A percentile compares a stretch with the other conserved stretches of the same genome.
These are phyloP conservation scores for Drosophila mulleri DNA, from an alignment of 2,888 invertebrate species.

Conservation along the genomic window DNA sequence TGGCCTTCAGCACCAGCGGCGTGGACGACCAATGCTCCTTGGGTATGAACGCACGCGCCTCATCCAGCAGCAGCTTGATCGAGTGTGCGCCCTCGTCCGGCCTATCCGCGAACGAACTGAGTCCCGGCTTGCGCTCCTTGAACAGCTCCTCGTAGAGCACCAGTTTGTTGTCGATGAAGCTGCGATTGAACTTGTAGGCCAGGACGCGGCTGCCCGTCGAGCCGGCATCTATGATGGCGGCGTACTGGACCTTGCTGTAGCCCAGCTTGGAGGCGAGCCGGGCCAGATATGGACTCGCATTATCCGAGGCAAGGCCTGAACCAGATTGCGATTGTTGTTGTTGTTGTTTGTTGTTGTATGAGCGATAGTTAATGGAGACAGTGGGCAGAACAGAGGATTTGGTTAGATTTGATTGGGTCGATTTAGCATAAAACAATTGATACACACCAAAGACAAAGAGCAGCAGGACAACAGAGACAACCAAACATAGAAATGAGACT, in stretches of 20 bases:
- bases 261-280: conserved; percentile 90
- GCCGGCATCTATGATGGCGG: conserved; percentile 96
- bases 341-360: conserved; percentile 2
- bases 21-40: conserved; percentile 90
- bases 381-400: conserved; percentile 56
- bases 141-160: conserved; percentile 93
- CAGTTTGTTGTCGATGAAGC: conserved; percentile 89
- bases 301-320: conserved; percentile 83
- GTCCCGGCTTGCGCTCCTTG: conserved; percentile 94
- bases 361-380: conserved; percentile 48
- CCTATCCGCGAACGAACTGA: conserved; percentile 94
- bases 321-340: neutral
- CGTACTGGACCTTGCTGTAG: conserved; percentile 90
- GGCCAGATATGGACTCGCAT: conserved; percentile 87
- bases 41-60: conserved; percentile 93
- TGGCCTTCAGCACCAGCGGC: conserved; percentile 95
- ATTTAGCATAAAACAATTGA: conserved; percentile 36
- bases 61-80: conserved; percentile 89
- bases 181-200: conserved; percentile 93
- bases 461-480: conserved; percentile 81
- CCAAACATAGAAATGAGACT: conserved; percentile 84
- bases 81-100: conserved; percentile 92
- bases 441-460: conserved; percentile 83
- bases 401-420: conserved; percentile 38
- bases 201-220: conserved; percentile 95